Conservation (phyloP, 2,113 vertebrate species). For the Gila orcuttii region DNA sequence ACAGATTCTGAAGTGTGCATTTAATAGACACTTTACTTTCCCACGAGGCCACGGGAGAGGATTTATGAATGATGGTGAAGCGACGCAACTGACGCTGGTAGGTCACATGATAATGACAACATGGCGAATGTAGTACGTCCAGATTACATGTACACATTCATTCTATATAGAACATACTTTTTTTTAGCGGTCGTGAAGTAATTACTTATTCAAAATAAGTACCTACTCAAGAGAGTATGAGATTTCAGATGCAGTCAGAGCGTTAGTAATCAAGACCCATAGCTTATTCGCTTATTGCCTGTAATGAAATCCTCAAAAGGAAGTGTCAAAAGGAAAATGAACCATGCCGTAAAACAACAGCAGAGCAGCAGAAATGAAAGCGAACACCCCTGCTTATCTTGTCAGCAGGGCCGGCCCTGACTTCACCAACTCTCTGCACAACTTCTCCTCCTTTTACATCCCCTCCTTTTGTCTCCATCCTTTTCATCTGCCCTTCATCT, state of each 20-base stretch:
- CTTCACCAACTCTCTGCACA: conserved; percentile 42
- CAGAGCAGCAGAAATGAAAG: conserved; percentile 21
- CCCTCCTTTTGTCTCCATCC: conserved; percentile 49
- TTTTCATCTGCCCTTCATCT: conserved; percentile 71
- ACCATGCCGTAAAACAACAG: not conserved
- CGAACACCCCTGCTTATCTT: conserved; percentile 34
- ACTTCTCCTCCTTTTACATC: conserved; percentile 32
- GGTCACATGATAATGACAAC: too few relatives aligned
- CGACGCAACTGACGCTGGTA: too few relatives aligned
- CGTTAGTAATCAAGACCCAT: not conserved
- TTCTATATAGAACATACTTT: too few relatives aligned
- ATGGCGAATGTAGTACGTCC: too few relatives aligned
- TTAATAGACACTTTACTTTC: too few relatives aligned
- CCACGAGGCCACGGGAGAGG: too few relatives aligned
- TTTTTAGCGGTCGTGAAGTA: too few relatives aligned
- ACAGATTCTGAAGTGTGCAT: too few relatives aligned
- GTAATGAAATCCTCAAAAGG: not conserved
- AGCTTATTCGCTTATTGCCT: not conserved
- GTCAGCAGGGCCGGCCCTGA: conserved; percentile 36
- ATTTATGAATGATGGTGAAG: too few relatives aligned
- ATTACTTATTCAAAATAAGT: too few relatives aligned
- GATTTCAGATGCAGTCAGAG: not conserved
- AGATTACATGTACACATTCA: too few relatives aligned
- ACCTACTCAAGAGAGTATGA: too few relatives aligned
- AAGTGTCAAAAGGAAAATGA: conserved; percentile 19